A percentile compares a stretch with the other conserved stretches of the same genome.
These are phyloP conservation scores for Halichoerus grypus DNA, from an alignment of 2,113 vertebrate genomes.

Conservation along the genomic window DNA sequence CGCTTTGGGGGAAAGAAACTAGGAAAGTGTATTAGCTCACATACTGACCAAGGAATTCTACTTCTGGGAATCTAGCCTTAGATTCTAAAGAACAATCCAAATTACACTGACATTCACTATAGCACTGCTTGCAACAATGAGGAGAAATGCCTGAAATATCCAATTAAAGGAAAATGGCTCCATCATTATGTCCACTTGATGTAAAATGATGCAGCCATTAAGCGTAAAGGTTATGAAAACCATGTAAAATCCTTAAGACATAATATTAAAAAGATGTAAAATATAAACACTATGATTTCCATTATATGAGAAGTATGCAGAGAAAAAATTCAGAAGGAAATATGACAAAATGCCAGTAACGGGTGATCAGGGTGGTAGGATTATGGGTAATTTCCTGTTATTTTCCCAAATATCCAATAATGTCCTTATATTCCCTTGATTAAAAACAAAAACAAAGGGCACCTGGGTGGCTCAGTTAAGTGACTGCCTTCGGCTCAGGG, in stretches of 20 bases:
- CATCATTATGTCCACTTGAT: background rate
- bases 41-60: background rate
- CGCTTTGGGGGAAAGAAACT: background rate
- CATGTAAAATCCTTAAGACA: background rate
- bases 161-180: background rate
- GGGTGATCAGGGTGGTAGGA: background rate
- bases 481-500: background rate
- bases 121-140: background rate
- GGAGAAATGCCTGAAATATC: background rate
- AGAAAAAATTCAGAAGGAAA: background rate
- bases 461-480: background rate
- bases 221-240: background rate
- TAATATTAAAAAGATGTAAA: background rate
- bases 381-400: background rate
- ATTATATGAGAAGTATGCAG: background rate
- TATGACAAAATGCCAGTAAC: background rate
- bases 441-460: background rate
- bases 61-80: background rate
- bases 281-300: background rate
- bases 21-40: background rate
- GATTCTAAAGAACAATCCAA: background rate
- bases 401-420: background rate
- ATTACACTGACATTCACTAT: background rate
- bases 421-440: background rate
- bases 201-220: slow-evolving; percentile 9